A percentile compares a stretch with the other conserved stretches of the same genome.
Conservation (phyloP, 2,888 invertebrate genomes). For the Anarsia innoxiella region DNA sequence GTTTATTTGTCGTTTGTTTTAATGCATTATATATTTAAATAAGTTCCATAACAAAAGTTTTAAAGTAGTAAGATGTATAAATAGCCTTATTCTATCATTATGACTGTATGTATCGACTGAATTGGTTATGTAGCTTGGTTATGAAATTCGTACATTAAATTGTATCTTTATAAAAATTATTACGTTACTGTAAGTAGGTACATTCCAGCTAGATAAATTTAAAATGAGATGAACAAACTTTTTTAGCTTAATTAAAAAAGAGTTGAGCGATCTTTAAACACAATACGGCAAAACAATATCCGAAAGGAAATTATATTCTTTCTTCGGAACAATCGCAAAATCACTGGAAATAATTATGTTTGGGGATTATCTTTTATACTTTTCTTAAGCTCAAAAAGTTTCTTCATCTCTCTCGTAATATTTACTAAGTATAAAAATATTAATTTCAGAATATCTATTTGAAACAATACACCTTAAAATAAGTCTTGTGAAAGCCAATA, state of each 20-base stretch:
- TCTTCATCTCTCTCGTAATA: slow-evolving; percentile 28
- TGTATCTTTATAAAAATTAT: slow-evolving; percentile 27
- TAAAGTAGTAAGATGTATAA: slow-evolving; percentile 65
- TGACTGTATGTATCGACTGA: slow-evolving; percentile 56
- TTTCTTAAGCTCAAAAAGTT: slow-evolving; percentile 7
- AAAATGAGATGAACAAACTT: slow-evolving; percentile 26
- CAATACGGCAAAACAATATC: slow-evolving; percentile 5
- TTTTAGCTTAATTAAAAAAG: slow-evolving; percentile 23
- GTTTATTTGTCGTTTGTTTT: slow-evolving; percentile 72
- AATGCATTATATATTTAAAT: slow-evolving; percentile 72
- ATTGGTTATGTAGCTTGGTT: slow-evolving; percentile 45
- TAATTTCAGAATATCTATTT: slow-evolving; percentile 59
- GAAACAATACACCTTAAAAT: slow-evolving; percentile 32
- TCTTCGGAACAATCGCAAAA: slow-evolving; percentile 5
- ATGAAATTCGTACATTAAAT: slow-evolving; percentile 35
- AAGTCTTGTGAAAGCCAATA: slow-evolving; percentile 46
- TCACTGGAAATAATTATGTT: slow-evolving; percentile 3
- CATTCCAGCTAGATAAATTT: slow-evolving; percentile 40
- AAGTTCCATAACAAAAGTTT: slow-evolving; percentile 71
- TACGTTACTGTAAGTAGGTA: slow-evolving; percentile 38
- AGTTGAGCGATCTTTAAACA: slow-evolving; percentile 3
- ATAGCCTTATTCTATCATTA: slow-evolving; percentile 68
- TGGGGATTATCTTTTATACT: slow-evolving; percentile 1
- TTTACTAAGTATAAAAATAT: slow-evolving; percentile 72
- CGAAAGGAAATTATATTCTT: slow-evolving; percentile 5